These are phyloP conservation scores for Variabilichromis moorii DNA, from an alignment of 2,113 vertebrate species.

Conservation along the genomic window DNA sequence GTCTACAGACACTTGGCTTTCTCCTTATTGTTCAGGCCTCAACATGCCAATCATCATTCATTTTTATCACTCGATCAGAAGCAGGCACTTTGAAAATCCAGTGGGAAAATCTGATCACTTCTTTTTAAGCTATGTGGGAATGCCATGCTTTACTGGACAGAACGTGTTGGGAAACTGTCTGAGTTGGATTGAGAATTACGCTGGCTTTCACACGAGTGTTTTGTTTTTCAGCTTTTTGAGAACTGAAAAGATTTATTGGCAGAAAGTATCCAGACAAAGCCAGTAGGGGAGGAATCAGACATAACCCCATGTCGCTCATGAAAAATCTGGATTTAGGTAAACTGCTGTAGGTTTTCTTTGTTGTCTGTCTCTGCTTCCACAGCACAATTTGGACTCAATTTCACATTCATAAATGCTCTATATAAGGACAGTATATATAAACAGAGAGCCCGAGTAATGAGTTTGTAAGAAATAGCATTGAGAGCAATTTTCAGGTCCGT, in stretches of 20 bases:
- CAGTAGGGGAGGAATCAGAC: neutral
- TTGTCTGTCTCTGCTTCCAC: neutral
- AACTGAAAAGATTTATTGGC: neutral
- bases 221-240: neutral
- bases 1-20: neutral
- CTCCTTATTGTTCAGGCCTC: neutral
- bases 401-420: slow-evolving; percentile 1
- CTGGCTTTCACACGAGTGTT: neutral
- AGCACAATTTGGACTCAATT: neutral
- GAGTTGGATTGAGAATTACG: neutral
- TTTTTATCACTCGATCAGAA: slow-evolving; percentile 17
- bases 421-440: neutral
- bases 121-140: neutral
- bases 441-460: slow-evolving; percentile 13
- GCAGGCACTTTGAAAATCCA: neutral
- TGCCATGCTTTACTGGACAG: slow-evolving; percentile 9
- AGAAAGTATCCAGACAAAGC: neutral
- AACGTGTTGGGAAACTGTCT: neutral
- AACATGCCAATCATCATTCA: neutral
- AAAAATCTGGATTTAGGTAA: neutral
- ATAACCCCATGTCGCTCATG: neutral
- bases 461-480: slow-evolving; percentile 15
- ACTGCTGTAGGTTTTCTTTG: neutral
- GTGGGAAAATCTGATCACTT: neutral
- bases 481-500: slow-evolving; percentile 27